Base-by-base conservation (phyloP, 2,113 vertebrate species). In the Perca flavescens region DNA sequence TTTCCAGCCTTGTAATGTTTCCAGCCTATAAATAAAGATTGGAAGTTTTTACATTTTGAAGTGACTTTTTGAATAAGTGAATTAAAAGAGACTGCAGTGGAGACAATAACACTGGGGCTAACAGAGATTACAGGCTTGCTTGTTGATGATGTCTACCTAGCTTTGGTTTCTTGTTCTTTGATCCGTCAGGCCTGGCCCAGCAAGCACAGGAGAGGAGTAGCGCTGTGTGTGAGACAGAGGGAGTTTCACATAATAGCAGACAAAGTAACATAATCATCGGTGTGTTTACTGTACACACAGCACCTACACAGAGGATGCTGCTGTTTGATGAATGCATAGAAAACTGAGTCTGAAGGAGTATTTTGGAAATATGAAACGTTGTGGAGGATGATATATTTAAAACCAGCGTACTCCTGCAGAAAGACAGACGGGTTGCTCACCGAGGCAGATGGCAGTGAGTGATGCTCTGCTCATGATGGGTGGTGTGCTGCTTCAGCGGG, bases 91-190 rank as follows among this genome's bases (percentile, higher is more conserved):
- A 61, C 3, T 31, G 34, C 63, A 53, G 36, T 36, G 46, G 64
- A 79, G 54, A 65, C 40, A 54, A 58, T 68, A 66, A 83, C 50
- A 69, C 21, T 3, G 57, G 25, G 60, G 54, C 43, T 61, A 57
- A 49, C 1, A 6, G 34, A 82, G 83, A 88, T 87, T 58, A 86
- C 40, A 88, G 78, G 31, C 53, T 61, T 80, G 66, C 21, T 57
- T 2, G 28, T 28, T 61, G 67, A 19, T 67, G 72, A 69, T 65
- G 69, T 68, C 57, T 96, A 99, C 98, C 95, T 93, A 97, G 93
- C 86, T 97, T 99, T 81, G 96, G 89, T 68, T 97, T 98, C 93
- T 97, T 99, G 61, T 57, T 95, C 95, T 96, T 99, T 92, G 96
- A 95, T 84, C 88, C 93, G 4, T 92, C 90, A 82, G 96, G 96